Percentiles rank a stretch among this genome's conserved stretches.
Conservation (phyloP, 2,888 invertebrate species). For the Pantelozetes paolii region DNA sequence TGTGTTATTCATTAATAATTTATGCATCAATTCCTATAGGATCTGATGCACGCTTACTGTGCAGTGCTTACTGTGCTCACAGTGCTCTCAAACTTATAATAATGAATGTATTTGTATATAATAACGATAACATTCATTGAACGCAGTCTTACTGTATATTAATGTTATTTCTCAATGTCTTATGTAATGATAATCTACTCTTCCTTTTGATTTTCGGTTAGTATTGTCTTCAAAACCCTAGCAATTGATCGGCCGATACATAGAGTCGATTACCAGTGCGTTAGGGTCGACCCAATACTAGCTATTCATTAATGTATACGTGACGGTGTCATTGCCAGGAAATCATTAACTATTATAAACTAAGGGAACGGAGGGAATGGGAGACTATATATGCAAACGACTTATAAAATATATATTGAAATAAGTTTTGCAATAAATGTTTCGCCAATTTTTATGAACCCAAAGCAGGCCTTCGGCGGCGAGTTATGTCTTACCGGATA, state of each 20-base stretch:
- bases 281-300: background rate
- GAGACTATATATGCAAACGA: background rate
- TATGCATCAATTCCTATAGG: constrained; percentile 34
- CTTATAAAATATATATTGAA: constrained; percentile 26
- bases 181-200: constrained; percentile 19
- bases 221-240: constrained; percentile 33
- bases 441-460: constrained; percentile 25
- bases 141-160: background rate
- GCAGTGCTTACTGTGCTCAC: constrained; percentile 6
- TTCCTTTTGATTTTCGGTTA: constrained; percentile 16
- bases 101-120: constrained; percentile 35
- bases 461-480: constrained; percentile 6
- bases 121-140: constrained; percentile 19
- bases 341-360: constrained; percentile 36
- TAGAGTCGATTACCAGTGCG: background rate
- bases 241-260: constrained; percentile 5
- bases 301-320: background rate
- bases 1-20: constrained; percentile 35
- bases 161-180: constrained; percentile 26
- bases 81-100: constrained; percentile 14
- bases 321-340: constrained; percentile 33
- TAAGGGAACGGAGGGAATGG: background rate
- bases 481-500: constrained; percentile 28
- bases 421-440: background rate
- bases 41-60: constrained; percentile 32